Evolutionary conservation across 2,113 vertebrate genomes (phyloP).

Genomic region (Corythoichthys haematopterus): DNA sequence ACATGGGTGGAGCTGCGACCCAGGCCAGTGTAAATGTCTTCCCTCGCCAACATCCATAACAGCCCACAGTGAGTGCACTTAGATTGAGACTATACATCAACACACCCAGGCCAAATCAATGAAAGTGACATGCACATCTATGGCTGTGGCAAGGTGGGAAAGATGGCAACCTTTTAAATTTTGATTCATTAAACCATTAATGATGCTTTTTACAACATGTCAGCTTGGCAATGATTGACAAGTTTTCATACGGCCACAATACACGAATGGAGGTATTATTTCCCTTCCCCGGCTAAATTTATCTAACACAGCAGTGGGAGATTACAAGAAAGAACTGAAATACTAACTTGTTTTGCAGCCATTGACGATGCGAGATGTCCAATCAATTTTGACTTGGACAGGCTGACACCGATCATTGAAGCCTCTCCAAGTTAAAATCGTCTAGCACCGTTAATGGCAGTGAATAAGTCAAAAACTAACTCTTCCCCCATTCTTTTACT

Average conservation of each 20-base stretch:
- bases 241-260: conserved; percentile 48
- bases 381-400: too few relatives aligned
- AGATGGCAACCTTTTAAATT: conserved; percentile 55
- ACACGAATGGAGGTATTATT: conserved; percentile 21
- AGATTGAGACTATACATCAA: conserved; percentile 69
- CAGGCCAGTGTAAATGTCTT: conserved; percentile 55
- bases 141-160: conserved; percentile 33
- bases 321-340: conserved; percentile 1
- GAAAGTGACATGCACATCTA: conserved; percentile 59
- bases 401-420: too few relatives aligned
- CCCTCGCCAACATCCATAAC: conserved; percentile 57
- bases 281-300: conserved; percentile 17
- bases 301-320: conserved; percentile 20
- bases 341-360: not conserved
- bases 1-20: conserved; percentile 32
- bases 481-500: too few relatives aligned
- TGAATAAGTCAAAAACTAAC: too few relatives aligned
- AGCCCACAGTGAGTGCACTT: conserved; percentile 66
- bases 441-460: too few relatives aligned
- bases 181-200: conserved; percentile 74
- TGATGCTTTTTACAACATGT: conserved; percentile 66
- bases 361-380: too few relatives aligned
- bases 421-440: too few relatives aligned
- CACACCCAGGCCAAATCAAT: conserved; percentile 58
- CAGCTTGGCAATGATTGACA: conserved; percentile 57